Evolutionary conservation across 1,140 invertebrate species (phyloP).

Genomic region (Heliconius melpomene): DNA sequence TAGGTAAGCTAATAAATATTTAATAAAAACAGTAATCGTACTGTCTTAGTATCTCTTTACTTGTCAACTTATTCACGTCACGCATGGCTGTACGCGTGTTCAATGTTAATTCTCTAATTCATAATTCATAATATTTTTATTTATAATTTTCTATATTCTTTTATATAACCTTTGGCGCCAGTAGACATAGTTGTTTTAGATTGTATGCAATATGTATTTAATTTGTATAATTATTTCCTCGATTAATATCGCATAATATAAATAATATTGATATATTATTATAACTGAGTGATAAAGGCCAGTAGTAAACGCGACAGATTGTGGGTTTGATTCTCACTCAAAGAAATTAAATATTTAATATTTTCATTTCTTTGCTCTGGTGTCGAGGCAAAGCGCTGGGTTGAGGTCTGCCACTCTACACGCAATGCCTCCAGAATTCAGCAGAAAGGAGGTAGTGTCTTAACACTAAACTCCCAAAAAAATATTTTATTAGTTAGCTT

Average conservation of each 20-base stretch:
- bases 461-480: too few relatives aligned
- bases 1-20: neutral
- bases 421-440: too few relatives aligned
- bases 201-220: neutral
- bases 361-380: too few relatives aligned
- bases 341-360: too few relatives aligned
- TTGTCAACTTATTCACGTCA: slow-evolving; percentile 10
- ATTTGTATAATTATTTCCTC: neutral
- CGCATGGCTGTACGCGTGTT: neutral
- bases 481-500: too few relatives aligned
- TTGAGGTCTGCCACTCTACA: too few relatives aligned
- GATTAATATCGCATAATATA: neutral
- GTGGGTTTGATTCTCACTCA: too few relatives aligned
- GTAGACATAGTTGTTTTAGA: neutral
- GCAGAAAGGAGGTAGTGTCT: too few relatives aligned
- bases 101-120: neutral
- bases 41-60: neutral
- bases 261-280: too few relatives aligned
- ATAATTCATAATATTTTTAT: slow-evolving; percentile 1
- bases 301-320: too few relatives aligned
- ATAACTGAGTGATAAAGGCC: too few relatives aligned
- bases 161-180: neutral
- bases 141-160: neutral
- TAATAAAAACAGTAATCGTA: neutral
- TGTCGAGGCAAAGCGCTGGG: too few relatives aligned